Percentiles rank a stretch among this genome's conserved stretches.
phyloP scores from a whole-genome alignment of 2,113 vertebrate species.

The Elgaria multicarinata region DNA sequence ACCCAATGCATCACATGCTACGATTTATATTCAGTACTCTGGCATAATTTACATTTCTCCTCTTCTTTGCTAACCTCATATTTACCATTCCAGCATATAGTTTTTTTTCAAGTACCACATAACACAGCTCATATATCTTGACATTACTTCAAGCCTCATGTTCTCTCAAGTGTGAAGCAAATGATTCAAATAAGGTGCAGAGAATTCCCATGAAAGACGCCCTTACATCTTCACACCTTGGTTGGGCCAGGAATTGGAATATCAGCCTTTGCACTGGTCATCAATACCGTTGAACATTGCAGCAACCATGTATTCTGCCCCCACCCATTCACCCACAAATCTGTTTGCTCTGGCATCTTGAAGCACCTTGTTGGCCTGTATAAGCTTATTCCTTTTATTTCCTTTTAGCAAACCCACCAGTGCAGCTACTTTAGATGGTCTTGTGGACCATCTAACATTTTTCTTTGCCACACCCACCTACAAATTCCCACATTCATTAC shows the following conservation, averaged over 20 bases:
- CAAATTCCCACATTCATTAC: no score
- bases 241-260: neutral
- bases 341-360: neutral
- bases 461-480: no score
- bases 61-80: neutral
- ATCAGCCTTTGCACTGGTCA: neutral
- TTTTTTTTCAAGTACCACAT: neutral
- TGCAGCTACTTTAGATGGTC: no score
- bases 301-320: neutral
- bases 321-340: neutral
- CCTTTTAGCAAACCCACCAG: neutral
- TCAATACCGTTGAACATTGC: neutral
- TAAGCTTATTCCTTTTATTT: neutral
- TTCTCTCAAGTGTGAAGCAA: neutral
- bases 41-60: neutral
- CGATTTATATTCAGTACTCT: slow-evolving; percentile 36
- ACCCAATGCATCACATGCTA: neutral
- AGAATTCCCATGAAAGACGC: neutral
- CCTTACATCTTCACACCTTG: neutral
- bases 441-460: no score
- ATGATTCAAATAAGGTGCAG: neutral
- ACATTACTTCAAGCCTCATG: neutral
- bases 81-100: neutral
- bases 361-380: neutral
- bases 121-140: neutral